Evolutionary conservation across 2,888 invertebrate genomes (phyloP), one percentile per base, ranked within the genome.

Genomic region (Parapristionchus giblindavisi): DNA sequence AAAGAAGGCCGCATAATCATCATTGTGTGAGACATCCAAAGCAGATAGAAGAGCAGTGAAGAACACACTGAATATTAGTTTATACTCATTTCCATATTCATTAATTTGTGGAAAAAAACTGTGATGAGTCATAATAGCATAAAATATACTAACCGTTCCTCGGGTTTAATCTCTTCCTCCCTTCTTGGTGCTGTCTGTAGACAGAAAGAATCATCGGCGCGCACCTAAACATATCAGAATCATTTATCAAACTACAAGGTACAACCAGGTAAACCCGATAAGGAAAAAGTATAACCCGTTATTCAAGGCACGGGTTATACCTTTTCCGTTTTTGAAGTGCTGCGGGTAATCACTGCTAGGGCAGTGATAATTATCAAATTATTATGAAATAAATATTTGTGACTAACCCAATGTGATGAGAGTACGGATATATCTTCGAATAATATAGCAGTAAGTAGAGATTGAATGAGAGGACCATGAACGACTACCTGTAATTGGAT

Each of bases 1-100:
- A 89, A 97, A 94, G 77, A 99, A 90, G 6, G 96, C 93, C 61
- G 94, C 92, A 88, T 98, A 97, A 90, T 99, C 98, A 89, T 96
- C 96, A 88, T 96, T 95, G 17, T 91, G 91, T 88, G 80, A 77
- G 17, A 95, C 94, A 87, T 94, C 93, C 81, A 98, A 90, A 0
- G 95, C 93, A 84, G 93, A 93, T 77, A 96, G 91, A 66, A 97
- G 92, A 5, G 94, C 93, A 89, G 95, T 94, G 81, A 97, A 90
- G 89, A 96, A 96, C 0, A 95, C 93, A 63, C 86, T 81, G 48
- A 36, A 74, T 60, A 58, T 11, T 11, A 48, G 48, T 14, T 14
- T 21, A 48, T 48, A 14, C 21, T 14, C 48, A 21, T 48, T 48
- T 48, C 11, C 21, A 48, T 48, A 14, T 48, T 48, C 11, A 48